Evolutionary conservation across 2,888 invertebrate species (phyloP).

Genomic region (Aricia artaxerxes): DNA sequence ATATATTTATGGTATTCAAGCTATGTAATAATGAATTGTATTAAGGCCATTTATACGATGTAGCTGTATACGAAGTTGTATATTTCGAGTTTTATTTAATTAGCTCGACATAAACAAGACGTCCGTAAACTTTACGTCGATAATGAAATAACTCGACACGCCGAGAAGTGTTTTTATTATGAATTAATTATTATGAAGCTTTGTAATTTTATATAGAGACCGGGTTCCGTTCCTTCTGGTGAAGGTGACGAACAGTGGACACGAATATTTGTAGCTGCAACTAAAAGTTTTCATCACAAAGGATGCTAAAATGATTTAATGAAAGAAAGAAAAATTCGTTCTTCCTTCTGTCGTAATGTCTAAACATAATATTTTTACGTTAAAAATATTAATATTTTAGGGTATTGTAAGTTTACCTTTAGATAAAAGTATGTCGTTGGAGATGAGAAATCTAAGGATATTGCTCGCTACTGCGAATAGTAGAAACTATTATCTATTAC

Average conservation of each 20-base stretch:
- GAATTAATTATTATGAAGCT: neutral
- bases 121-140: neutral
- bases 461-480: too few relatives aligned
- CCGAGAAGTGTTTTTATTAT: neutral
- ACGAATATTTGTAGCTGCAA: neutral
- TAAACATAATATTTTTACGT: too few relatives aligned
- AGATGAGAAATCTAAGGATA: too few relatives aligned
- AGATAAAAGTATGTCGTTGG: too few relatives aligned
- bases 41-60: neutral
- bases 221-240: neutral
- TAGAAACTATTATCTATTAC: too few relatives aligned
- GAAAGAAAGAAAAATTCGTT: too few relatives aligned
- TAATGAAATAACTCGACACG: constrained; percentile 4
- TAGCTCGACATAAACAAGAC: neutral
- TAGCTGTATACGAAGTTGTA: neutral
- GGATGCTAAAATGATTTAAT: too few relatives aligned
- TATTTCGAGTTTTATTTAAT: neutral
- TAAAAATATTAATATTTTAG: too few relatives aligned
- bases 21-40: too few relatives aligned
- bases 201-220: neutral
- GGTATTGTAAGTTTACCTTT: too few relatives aligned
- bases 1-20: too few relatives aligned
- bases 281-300: neutral
- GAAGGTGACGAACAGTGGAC: neutral
- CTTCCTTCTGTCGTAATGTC: too few relatives aligned